These are phyloP conservation scores for Biston betularia DNA, from an alignment of 2,888 invertebrate genomes.

Conservation along the genomic window DNA sequence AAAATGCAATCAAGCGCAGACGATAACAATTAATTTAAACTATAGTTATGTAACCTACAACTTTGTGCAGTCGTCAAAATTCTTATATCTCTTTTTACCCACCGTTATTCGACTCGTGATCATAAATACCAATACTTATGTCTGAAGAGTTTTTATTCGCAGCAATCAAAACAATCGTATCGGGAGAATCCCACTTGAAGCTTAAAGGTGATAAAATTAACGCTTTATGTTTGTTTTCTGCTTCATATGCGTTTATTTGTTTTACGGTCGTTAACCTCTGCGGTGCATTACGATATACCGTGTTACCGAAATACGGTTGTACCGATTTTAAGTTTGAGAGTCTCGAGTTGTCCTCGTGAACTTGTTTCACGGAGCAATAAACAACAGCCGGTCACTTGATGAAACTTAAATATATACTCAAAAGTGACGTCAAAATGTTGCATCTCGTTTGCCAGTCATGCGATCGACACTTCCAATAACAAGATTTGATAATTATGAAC, in stretches of 20 bases:
- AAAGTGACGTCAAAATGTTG: neutral
- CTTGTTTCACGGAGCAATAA: neutral
- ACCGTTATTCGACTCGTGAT: slow-evolving; percentile 20
- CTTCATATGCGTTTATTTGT: slow-evolving; percentile 61
- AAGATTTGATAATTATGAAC: too few species aligned
- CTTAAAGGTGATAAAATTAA: slow-evolving; percentile 70
- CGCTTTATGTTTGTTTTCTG: slow-evolving; percentile 60
- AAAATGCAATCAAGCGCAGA: neutral
- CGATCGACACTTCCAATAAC: too few species aligned
- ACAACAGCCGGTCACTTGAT: neutral
- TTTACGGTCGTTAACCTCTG: slow-evolving; percentile 57
- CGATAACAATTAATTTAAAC: slow-evolving; percentile 4
- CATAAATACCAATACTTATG: slow-evolving; percentile 57
- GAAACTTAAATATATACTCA: neutral
- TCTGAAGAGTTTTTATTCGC: slow-evolving; percentile 50
- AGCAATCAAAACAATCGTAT: slow-evolving; percentile 54
- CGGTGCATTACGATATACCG: slow-evolving; percentile 28
- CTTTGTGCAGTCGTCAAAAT: slow-evolving; percentile 18
- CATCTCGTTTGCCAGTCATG: neutral
- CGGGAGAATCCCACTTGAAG: slow-evolving; percentile 54
- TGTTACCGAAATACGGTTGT: slow-evolving; percentile 23
- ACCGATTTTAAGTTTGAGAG: slow-evolving; percentile 21
- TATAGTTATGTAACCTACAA: slow-evolving; percentile 14
- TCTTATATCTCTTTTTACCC: slow-evolving; percentile 28
- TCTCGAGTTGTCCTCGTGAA: slow-evolving; percentile 10